phyloP scores from a whole-genome alignment of 2,113 vertebrate genomes.

The Laticauda colubrina region DNA sequence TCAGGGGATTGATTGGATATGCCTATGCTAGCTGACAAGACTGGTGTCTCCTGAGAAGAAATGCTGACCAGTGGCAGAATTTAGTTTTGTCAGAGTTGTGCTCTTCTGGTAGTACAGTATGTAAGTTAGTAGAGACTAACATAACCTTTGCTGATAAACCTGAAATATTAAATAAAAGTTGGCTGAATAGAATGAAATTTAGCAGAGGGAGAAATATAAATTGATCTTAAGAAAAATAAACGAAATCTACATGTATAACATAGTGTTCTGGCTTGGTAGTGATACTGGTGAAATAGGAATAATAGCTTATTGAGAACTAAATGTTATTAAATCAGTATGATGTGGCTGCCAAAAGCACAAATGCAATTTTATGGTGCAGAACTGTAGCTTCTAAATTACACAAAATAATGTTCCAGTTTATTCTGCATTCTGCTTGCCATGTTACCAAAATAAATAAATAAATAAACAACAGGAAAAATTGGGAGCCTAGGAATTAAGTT shows the following conservation, averaged over 20 bases:
- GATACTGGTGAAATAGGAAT: background rate
- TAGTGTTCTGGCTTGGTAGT: background rate
- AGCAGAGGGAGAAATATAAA: background rate
- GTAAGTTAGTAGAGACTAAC: background rate
- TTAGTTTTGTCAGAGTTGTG: background rate
- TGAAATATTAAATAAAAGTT: background rate
- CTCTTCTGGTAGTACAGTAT: background rate
- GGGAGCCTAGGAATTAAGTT: background rate
- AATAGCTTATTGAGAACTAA: background rate
- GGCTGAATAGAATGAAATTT: background rate
- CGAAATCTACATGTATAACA: background rate
- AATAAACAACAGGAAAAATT: background rate
- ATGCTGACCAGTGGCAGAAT: background rate
- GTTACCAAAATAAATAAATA: background rate
- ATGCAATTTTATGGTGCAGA: background rate
- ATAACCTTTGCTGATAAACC: background rate
- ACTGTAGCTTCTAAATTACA: background rate
- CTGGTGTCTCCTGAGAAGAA: background rate
- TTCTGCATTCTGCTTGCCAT: background rate
- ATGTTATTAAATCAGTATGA: background rate
- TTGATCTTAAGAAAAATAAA: background rate
- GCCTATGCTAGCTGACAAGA: background rate
- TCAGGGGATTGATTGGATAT: background rate
- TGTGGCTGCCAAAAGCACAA: background rate
- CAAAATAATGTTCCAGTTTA: background rate